Conservation (phyloP, 2,888 invertebrate species). For the Parasteatoda lunata region DNA sequence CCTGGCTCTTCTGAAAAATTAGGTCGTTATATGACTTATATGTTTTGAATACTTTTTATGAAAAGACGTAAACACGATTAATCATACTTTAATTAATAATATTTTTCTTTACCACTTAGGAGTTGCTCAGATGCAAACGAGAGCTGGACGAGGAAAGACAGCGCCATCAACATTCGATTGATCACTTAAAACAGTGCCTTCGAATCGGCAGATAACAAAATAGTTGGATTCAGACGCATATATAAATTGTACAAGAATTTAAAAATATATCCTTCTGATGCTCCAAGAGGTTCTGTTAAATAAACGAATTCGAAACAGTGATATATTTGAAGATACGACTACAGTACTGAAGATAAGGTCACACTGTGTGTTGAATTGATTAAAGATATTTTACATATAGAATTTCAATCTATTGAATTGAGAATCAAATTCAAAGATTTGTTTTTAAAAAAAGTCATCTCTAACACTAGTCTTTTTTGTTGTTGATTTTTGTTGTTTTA, state of each 20-base stretch:
- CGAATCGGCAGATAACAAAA: conserved; percentile 59
- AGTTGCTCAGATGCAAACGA: conserved; percentile 42
- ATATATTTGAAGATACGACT: background rate
- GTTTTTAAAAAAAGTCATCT: background rate
- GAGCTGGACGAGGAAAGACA: conserved; percentile 68
- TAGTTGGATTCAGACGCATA: background rate
- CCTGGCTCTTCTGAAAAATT: no score
- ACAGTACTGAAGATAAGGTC: background rate
- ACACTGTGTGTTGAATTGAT: no score
- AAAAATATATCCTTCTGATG: background rate
- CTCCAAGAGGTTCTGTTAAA: background rate
- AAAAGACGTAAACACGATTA: no score
- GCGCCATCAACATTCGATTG: conserved; percentile 43
- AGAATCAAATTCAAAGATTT: no score
- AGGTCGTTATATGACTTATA: no score
- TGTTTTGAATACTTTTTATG: no score
- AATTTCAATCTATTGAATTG: no score
- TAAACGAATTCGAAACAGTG: background rate
- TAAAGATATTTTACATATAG: no score
- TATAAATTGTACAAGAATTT: background rate
- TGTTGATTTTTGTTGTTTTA: conserved; percentile 16
- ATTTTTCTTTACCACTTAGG: conserved; percentile 33
- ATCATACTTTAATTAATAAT: no score
- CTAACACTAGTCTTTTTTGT: conserved; percentile 15
- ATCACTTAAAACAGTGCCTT: conserved; percentile 63